phyloP scores from a whole-genome alignment of 2,888 invertebrate genomes.

The Andricus quercusramuli region DNA sequence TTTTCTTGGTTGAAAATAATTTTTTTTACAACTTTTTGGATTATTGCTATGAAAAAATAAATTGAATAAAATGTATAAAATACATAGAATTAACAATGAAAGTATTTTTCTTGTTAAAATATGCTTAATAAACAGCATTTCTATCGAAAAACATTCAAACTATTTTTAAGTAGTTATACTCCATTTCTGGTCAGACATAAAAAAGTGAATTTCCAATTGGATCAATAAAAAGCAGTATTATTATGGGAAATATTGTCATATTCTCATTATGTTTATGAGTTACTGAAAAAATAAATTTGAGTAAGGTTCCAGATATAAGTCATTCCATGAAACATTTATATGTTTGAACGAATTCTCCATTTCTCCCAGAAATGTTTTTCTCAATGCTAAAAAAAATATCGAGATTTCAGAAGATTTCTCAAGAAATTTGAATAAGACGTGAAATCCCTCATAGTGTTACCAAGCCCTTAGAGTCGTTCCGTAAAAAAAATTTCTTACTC shows the following conservation, averaged over 20 bases:
- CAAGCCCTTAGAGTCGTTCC: not conserved
- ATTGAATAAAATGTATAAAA: too few species aligned
- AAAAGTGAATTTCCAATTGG: not conserved
- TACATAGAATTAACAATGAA: too few species aligned
- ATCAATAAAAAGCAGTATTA: not conserved
- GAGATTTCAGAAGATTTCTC: not conserved
- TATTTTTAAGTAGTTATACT: not conserved
- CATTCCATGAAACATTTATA: not conserved
- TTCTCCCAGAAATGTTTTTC: not conserved
- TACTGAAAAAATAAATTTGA: too few species aligned
- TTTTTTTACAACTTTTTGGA: too few species aligned
- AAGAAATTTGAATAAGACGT: not conserved
- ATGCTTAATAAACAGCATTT: too few species aligned
- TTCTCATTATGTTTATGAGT: not conserved
- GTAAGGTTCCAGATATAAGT: not conserved
- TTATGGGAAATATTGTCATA: not conserved
- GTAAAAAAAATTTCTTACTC: not conserved
- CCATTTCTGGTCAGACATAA: not conserved
- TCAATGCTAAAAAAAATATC: not conserved
- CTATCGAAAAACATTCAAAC: too few species aligned
- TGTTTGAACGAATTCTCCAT: not conserved
- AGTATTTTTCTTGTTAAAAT: too few species aligned
- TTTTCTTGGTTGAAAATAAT: too few species aligned
- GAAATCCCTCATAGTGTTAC: not conserved
- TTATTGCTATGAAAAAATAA: too few species aligned